phyloP scores from a whole-genome alignment of 2,113 vertebrate genomes.

The Lates calcarifer region DNA sequence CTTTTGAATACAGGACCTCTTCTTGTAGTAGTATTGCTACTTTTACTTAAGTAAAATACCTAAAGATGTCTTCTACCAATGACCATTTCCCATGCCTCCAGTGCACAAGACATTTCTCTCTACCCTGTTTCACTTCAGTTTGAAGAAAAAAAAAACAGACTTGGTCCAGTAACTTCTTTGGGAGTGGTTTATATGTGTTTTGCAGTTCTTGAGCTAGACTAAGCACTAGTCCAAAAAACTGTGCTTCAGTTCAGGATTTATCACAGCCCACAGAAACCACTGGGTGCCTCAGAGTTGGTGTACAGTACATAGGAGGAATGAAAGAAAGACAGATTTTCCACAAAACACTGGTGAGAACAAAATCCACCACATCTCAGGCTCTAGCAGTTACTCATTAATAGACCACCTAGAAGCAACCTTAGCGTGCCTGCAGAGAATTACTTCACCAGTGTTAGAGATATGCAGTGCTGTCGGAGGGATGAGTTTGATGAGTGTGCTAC shows the following conservation, averaged over 20 bases:
- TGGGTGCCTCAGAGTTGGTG: slow-evolving; percentile 2
- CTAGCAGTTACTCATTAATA: slow-evolving; percentile 12
- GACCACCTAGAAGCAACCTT: slow-evolving; percentile 57
- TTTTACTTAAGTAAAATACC: not conserved
- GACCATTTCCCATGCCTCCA: not conserved
- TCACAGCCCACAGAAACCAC: slow-evolving; percentile 30
- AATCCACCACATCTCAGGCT: slow-evolving; percentile 25
- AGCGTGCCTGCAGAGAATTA: slow-evolving; percentile 44
- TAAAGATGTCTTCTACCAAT: not conserved
- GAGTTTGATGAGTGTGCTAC: slow-evolving; percentile 58
- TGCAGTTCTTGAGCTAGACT: slow-evolving; percentile 13
- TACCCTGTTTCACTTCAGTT: not conserved
- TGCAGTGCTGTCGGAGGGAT: slow-evolving; percentile 41
- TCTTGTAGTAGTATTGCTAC: not conserved
- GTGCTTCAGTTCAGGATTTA: slow-evolving; percentile 17
- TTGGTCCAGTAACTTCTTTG: not conserved
- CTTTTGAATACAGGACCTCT: no score
- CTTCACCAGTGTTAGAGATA: slow-evolving; percentile 38
- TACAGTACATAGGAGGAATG: slow-evolving; percentile 4
- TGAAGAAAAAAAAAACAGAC: not conserved
- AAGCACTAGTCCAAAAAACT: slow-evolving; percentile 4
- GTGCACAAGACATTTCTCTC: not conserved
- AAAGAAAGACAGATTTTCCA: slow-evolving; percentile 35
- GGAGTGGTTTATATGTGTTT: slow-evolving; percentile 2
- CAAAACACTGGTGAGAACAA: slow-evolving; percentile 7